Base-by-base conservation (phyloP, 2,888 invertebrate species). In the Nymphalis polychloros region DNA sequence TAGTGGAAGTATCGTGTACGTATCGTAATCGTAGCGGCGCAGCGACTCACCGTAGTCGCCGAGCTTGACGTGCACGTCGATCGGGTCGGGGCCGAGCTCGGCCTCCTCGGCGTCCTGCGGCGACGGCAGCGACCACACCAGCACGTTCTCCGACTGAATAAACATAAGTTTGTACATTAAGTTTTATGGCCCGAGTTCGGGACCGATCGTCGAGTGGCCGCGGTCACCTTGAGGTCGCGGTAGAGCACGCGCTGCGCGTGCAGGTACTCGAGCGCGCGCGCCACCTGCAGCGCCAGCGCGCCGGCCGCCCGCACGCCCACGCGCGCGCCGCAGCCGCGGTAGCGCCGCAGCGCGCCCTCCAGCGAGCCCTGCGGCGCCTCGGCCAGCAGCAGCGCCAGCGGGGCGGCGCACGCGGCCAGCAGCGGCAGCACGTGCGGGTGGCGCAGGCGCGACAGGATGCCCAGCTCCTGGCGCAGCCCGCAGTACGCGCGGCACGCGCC, bases 401-500 rank as follows among this genome's bases (percentile, higher is more conserved):
- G 99, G 75, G 96, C 96, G 2, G 96, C 95, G 77, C 98, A 98
- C 64, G 98, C 96, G 0, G 98, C 99, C 48, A 98, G 94, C 74
- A 99, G 94, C 4, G 98, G 97, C 64, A 99, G 97, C 72, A 99
- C 98, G 91, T 99, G 97, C 1, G 96, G 94, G 92, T 99, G 99
- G 63, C 96, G 94, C 64, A 99, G 93, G 8, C 96, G 95, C 64
- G 96, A 85, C 61, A 99, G 92, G 72, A 99, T 98, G 78, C 96
- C 96, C 66, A 99, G 92, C 88, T 99, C 99, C 86, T 98, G 98
- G 20, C 99, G 93, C 2, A 98, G 97, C 0, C 98, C 98, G 84
- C 98, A 97, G 90, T 99, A 99, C 0, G 99, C 98, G 84, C 98
- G 97, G 80, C 98, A 98, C 0, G 98, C 97, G 72, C 97, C 97